Base-by-base conservation (phyloP, 2,797 vertebrate species). In the Ficedula albicollis region DNA sequence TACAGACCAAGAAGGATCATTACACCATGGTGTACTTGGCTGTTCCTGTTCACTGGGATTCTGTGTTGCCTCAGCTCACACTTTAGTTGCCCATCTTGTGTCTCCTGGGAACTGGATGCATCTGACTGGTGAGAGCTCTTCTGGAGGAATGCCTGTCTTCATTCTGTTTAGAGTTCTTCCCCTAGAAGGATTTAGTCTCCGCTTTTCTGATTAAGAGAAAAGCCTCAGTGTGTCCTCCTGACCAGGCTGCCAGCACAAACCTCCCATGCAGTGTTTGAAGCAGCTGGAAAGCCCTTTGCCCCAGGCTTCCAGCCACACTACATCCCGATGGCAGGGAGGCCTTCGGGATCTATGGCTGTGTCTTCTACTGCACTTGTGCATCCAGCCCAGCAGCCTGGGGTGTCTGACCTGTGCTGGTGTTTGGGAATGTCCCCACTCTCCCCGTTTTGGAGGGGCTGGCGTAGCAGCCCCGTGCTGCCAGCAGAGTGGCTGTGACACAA, bases 1-100 rank as follows among this genome's bases (percentile, higher is more conserved):
- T 62, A 0, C n/a, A 39, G 62, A n/a, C 51, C 8, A 36, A 22
- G 52, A 8, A 15, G n/a, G 5, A 9, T 3, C 0, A 0, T 21
- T 58, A 15, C 5, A 18, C 55, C 30, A 0, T 2, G 1, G 34
- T 18, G 3, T 14, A 3, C 36, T n/a, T 5, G 13, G n/a, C 27
- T n/a, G 11, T 5, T 63, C 10, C 36, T 48, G 12, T 11, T 29
- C 18, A 1, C 43, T 51, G 25, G 39, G 15, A 58, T 66, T 43
- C 30, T 13, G 20, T 51, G 32, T 46, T 51, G 26, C 46, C 13
- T 91, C 44, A 55, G 43, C 58, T 5, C 0, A 0, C 30, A 18
- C 16, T 20, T 44, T 0, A 11, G 5, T 56, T 44, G 15, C 19
- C 44, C 9, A 23, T n/a, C 22, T 62, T 56, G 49, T 26, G 15